Base-by-base conservation (phyloP, 2,888 invertebrate species). In the Pomacea canaliculata region DNA sequence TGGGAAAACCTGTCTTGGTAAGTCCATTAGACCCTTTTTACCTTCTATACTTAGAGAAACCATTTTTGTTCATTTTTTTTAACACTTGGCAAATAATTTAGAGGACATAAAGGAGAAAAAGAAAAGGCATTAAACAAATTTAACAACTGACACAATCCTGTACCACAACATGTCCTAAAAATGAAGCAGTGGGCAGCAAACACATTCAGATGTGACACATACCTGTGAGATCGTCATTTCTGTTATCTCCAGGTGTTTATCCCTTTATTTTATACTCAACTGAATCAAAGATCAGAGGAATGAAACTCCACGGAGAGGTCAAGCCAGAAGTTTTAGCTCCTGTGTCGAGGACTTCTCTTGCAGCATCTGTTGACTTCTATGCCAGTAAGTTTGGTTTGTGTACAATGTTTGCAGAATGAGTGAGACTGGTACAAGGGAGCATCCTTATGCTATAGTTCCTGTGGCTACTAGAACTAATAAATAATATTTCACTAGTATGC, bases 201-300 rank as follows among this genome's bases (percentile, higher is more conserved):
- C 37, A 37, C 37, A 5, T 37, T 37, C 5, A 37, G 37, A 37
- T 37, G 5, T 37, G 37, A 37, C 37, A 37, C 37, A 5, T 37
- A 37, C 37, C 5, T 37, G 37, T 37, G 37, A 37, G 3, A 37
- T 37, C 37, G 3, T 37, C 10, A 56, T 56, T 56, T 56, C 37
- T 48, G 23, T 46, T 13, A 75, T 13, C 73, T 79, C 79, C 85
- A 93, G 94, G 94, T 62, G 85, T 88, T 60, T 75, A 79, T 79
- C 94, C 95, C 82, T 94, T 96, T 87, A 89, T 96, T 75, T 92
- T 96, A 84, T 96, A 94, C 90, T 95, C 96, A 0, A 92, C 94
- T 83, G 94, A 94, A 87, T 95, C 95, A 93, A 95, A 95, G 90
- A 92, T 96, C 79, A 94, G 94, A 82, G 96, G 95, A 19, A 91